Percentiles rank a stretch among this genome's conserved stretches.
Evolutionary conservation across 2,888 invertebrate species (phyloP).

Genomic region (Morpho achilles): DNA sequence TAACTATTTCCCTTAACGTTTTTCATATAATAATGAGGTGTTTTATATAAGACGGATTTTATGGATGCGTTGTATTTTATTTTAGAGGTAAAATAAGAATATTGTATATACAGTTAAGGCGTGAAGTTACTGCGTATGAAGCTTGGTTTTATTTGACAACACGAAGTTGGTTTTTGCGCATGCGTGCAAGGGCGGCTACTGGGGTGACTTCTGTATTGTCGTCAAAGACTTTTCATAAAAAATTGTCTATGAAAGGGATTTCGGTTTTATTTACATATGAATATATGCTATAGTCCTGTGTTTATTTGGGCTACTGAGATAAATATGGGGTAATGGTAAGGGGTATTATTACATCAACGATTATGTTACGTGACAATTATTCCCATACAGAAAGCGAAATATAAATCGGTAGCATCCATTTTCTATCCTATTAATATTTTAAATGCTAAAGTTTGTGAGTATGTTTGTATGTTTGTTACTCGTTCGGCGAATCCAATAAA

Average conservation of each 20-base stretch:
- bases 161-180: slow-evolving; percentile 64
- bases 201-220: slow-evolving; percentile 61
- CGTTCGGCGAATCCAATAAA: too few species aligned
- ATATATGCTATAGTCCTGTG: slow-evolving; percentile 44
- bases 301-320: slow-evolving; percentile 33
- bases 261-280: slow-evolving; percentile 36
- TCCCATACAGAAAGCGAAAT: too few species aligned
- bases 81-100: slow-evolving; percentile 58
- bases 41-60: slow-evolving; percentile 59
- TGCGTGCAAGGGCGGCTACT: slow-evolving; percentile 62
- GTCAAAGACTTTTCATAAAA: slow-evolving; percentile 58
- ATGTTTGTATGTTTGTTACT: too few species aligned
- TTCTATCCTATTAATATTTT: too few species aligned
- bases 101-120: slow-evolving; percentile 69
- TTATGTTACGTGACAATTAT: slow-evolving; percentile 33
- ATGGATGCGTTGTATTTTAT: slow-evolving; percentile 56
- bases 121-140: slow-evolving; percentile 66
- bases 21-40: slow-evolving; percentile 23
- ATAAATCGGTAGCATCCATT: too few species aligned
- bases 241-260: slow-evolving; percentile 38
- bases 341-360: slow-evolving; percentile 56
- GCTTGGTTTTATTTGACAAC: slow-evolving; percentile 52
- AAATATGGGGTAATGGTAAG: slow-evolving; percentile 38
- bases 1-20: slow-evolving; percentile 13
- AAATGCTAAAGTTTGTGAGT: too few species aligned